phyloP scores from a whole-genome alignment of 2,888 invertebrate species.

The Xestia rhomboidea region DNA sequence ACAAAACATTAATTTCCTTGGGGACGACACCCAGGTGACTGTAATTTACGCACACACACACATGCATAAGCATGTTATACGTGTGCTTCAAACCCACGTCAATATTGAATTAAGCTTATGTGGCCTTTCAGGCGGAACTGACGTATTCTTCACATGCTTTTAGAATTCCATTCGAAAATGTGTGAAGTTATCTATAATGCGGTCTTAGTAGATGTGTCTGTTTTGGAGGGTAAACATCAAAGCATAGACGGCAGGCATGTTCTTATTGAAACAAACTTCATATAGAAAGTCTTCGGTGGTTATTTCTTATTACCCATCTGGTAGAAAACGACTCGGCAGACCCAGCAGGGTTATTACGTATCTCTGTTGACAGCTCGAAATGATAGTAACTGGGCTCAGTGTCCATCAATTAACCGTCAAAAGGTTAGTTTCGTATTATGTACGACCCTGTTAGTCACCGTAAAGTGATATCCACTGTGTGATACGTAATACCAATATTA shows the following conservation, averaged over 20 bases:
- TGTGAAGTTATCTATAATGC: conserved; percentile 26
- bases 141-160: conserved; percentile 33
- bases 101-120: conserved; percentile 59
- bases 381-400: too few relatives aligned
- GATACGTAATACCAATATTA: too few relatives aligned
- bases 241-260: background rate
- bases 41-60: conserved; percentile 64
- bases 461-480: too few relatives aligned
- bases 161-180: conserved; percentile 27
- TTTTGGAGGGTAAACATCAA: conserved; percentile 11
- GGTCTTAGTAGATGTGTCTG: conserved; percentile 22
- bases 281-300: background rate
- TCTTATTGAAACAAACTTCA: background rate
- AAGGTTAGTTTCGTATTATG: too few relatives aligned
- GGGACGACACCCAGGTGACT: conserved; percentile 70
- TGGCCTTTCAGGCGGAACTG: conserved; percentile 30
- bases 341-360: too few relatives aligned
- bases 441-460: too few relatives aligned
- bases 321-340: background rate
- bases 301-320: background rate
- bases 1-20: conserved; percentile 76
- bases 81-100: conserved; percentile 54
- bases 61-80: conserved; percentile 40
- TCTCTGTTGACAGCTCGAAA: too few relatives aligned
- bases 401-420: too few relatives aligned